A percentile compares a stretch with the other conserved stretches of the same genome.
Evolutionary conservation across 2,113 vertebrate species (phyloP).

Genomic region (Hemichromis elongatus): DNA sequence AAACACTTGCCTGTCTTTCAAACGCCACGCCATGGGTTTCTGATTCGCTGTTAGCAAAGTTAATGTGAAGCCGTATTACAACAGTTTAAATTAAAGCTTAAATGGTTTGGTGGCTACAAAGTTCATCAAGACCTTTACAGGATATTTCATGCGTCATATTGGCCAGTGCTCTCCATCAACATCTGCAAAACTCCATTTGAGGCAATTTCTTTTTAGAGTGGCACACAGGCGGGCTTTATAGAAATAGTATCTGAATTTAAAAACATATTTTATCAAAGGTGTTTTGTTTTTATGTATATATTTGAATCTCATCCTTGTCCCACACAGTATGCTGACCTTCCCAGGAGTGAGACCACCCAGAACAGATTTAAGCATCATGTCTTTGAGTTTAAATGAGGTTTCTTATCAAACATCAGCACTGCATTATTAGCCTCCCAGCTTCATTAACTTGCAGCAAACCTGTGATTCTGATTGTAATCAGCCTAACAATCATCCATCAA

Average conservation of each 20-base stretch:
- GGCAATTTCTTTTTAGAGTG: neutral
- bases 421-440: conserved; percentile 12
- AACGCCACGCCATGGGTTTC: neutral
- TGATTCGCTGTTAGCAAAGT: neutral
- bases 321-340: neutral
- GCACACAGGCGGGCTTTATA: neutral
- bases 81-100: too few species aligned
- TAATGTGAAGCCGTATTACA: neutral
- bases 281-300: neutral
- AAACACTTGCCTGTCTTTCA: neutral
- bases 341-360: neutral
- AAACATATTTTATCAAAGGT: neutral
- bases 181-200: neutral
- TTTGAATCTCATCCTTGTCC: neutral
- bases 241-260: neutral
- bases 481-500: conserved; percentile 14
- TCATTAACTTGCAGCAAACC: conserved; percentile 31
- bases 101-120: too few species aligned
- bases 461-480: conserved; percentile 42
- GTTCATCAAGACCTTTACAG: neutral
- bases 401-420: conserved; percentile 4
- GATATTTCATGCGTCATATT: neutral
- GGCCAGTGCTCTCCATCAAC: neutral
- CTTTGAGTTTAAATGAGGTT: conserved; percentile 28
- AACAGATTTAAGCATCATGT: neutral